Conservation (phyloP, 2,888 invertebrate species). For the Meiosimyza decipiens region DNA sequence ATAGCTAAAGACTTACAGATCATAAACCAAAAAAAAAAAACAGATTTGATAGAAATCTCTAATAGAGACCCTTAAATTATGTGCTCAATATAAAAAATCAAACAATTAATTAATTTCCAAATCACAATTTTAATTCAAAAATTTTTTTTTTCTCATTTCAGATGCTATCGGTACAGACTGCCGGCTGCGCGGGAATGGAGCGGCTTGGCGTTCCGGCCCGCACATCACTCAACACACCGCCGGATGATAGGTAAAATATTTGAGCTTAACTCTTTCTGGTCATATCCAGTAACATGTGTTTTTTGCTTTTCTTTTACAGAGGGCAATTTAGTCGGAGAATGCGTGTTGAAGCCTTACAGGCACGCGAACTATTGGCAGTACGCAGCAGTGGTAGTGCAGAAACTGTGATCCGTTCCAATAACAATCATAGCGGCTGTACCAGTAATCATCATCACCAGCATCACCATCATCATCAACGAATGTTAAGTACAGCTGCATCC, state of each 20-base stretch:
- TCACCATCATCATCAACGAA: conserved; percentile 49
- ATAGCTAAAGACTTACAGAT: too few species aligned
- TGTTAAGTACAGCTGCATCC: conserved; percentile 37
- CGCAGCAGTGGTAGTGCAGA: conserved; percentile 49
- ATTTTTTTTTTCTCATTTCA: conserved; percentile 59
- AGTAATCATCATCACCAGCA: conserved; percentile 46
- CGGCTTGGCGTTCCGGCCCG: conserved; percentile 72
- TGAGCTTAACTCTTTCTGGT: background rate
- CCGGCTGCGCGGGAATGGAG: conserved; percentile 80
- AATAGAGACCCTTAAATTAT: too few species aligned
- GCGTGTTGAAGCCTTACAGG: conserved; percentile 65
- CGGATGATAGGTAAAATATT: conserved; percentile 65
- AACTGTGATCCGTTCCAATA: conserved; percentile 57
- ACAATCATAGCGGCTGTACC: conserved; percentile 45
- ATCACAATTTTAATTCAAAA: background rate
- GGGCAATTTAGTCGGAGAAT: conserved; percentile 66
- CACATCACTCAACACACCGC: conserved; percentile 68
- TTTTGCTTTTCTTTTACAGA: conserved; percentile 46
- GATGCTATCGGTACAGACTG: conserved; percentile 80
- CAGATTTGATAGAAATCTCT: too few species aligned
- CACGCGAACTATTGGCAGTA: conserved; percentile 63
- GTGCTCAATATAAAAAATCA: too few species aligned
- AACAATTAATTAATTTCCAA: background rate
- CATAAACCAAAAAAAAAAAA: too few species aligned
- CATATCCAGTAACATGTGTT: background rate